Conservation (phyloP, 2,113 vertebrate species). For the Cynopterus brachyotis region DNA sequence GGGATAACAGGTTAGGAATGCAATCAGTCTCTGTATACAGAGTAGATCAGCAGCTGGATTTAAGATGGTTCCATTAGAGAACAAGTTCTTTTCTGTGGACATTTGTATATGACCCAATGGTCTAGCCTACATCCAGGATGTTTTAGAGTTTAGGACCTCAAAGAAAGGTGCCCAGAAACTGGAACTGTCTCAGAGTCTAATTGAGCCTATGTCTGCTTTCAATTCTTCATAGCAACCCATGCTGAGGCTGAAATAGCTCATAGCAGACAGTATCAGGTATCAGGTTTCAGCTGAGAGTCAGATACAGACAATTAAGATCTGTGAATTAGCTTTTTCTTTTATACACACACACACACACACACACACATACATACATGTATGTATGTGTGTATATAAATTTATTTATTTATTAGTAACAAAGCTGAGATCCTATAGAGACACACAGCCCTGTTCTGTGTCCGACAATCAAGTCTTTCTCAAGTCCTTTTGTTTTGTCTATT, state of each 20-base stretch:
- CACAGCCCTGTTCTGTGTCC: not conserved
- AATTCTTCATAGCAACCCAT: not conserved
- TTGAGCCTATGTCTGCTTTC: not conserved
- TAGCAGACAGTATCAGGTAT: not conserved
- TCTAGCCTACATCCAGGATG: not conserved
- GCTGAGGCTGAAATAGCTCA: not conserved
- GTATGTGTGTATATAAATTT: no score
- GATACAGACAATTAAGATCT: not conserved
- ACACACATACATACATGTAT: no score
- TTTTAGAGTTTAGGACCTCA: not conserved
- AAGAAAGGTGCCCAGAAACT: not conserved
- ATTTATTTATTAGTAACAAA: not conserved
- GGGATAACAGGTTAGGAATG: not conserved
- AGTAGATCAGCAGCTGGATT: not conserved
- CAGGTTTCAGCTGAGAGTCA: not conserved
- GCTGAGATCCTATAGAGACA: not conserved
- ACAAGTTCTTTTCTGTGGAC: not conserved
- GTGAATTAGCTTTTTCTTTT: not conserved
- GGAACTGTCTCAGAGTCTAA: not conserved
- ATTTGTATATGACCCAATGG: not conserved
- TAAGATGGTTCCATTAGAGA: not conserved
- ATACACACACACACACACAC: no score
- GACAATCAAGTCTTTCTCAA: not conserved
- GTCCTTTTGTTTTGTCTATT: not conserved
- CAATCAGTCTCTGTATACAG: not conserved